Conservation (phyloP, 92 coral and sea anemone genomes). For the Bergia sp. region DNA sequence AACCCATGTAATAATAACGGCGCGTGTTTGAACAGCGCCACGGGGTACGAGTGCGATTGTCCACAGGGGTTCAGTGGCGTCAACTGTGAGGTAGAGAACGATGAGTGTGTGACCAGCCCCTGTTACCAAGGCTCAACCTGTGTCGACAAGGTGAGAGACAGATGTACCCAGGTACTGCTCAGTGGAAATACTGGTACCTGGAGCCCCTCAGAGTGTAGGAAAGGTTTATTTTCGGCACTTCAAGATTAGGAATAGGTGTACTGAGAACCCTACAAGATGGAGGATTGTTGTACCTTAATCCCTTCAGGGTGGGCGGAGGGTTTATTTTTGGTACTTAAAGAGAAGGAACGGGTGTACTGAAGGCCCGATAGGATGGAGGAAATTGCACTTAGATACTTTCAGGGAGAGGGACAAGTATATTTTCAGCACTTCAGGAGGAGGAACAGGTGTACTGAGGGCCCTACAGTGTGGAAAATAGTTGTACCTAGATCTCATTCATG, state of each 20-base stretch:
- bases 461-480: background rate
- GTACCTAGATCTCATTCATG: no score
- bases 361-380: no score
- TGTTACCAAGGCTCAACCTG: conserved; percentile 88
- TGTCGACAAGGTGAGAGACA: conserved; percentile 81
- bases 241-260: background rate
- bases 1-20: conserved; percentile 88
- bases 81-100: conserved; percentile 86
- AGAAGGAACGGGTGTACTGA: no score
- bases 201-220: background rate
- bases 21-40: conserved; percentile 59
- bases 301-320: no score
- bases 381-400: background rate
- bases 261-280: background rate
- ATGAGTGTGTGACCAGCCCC: conserved; percentile 87
- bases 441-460: background rate
- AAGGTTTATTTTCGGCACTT: background rate
- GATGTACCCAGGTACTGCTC: background rate
- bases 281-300: no score
- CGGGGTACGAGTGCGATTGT: conserved; percentile 79
- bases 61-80: conserved; percentile 80
- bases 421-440: background rate
- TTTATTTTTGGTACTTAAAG: no score
- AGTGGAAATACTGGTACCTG: background rate
- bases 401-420: background rate